Conservation (phyloP, 2,888 invertebrate species). For the Apotomis capreana region DNA sequence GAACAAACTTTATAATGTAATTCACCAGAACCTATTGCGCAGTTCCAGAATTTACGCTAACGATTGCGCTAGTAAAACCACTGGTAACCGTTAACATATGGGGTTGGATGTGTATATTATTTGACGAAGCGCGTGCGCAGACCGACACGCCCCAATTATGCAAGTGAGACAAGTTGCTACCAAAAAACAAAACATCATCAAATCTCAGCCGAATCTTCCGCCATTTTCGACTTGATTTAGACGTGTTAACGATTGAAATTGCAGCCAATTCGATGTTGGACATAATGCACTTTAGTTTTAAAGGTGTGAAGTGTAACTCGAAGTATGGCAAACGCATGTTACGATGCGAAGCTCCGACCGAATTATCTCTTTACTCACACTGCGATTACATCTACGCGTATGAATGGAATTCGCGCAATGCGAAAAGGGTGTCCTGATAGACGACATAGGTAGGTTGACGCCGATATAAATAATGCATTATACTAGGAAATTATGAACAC, state of each 20-base stretch:
- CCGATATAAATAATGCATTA: slow-evolving; percentile 14
- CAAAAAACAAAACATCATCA: slow-evolving; percentile 16
- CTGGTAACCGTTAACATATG: slow-evolving; percentile 46
- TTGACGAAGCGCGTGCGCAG: slow-evolving; percentile 46
- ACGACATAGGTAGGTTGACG: slow-evolving; percentile 9
- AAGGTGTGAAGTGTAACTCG: slow-evolving; percentile 45
- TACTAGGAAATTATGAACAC: no score
- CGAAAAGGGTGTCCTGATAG: not conserved
- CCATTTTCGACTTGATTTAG: not conserved
- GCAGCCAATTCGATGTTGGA: not conserved
- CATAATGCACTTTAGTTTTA: slow-evolving; percentile 10
- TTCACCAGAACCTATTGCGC: slow-evolving; percentile 11
- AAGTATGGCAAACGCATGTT: slow-evolving; percentile 57
- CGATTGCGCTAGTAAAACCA: slow-evolving; percentile 33
- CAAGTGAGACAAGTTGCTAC: slow-evolving; percentile 49
- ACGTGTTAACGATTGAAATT: slow-evolving; percentile 3
- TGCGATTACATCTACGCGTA: slow-evolving; percentile 20
- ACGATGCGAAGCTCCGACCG: slow-evolving; percentile 50
- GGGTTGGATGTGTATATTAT: slow-evolving; percentile 43
- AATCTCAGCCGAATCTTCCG: not conserved
- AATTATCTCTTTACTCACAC: slow-evolving; percentile 34
- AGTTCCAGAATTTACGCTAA: slow-evolving; percentile 14
- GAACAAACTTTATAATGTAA: slow-evolving; percentile 14
- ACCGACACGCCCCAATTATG: slow-evolving; percentile 53
- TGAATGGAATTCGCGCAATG: slow-evolving; percentile 36